Evolutionary conservation across 30 jellyfish, hydroid and myxozoan genomes (phyloP).

Genomic region (Cassiopea andromeda): DNA sequence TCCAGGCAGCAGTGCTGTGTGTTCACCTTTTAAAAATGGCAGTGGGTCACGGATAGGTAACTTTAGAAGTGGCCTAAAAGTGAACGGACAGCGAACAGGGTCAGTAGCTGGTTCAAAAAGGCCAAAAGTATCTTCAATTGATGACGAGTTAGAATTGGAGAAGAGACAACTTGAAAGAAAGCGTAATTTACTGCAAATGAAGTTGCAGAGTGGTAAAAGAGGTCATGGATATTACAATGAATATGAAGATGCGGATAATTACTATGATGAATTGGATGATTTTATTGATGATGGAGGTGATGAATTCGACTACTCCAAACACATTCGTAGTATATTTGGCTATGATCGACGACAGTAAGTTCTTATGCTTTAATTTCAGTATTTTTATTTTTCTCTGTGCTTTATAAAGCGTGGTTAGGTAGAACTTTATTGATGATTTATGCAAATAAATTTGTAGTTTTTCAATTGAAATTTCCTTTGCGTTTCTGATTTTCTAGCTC

Average conservation of each 20-base stretch:
- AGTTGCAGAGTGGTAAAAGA: slow-evolving; percentile 47
- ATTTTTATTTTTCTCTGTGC: neutral
- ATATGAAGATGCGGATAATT: slow-evolving; percentile 72
- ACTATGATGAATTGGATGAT: slow-evolving; percentile 81
- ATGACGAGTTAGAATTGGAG: slow-evolving; percentile 85
- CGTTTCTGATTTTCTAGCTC: no score
- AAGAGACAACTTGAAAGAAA: slow-evolving; percentile 71
- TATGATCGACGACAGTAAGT: slow-evolving; percentile 87
- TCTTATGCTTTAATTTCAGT: neutral
- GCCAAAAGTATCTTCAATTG: slow-evolving; percentile 43
- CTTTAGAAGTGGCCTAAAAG: neutral
- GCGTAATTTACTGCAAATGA: slow-evolving; percentile 67
- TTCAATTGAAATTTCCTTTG: no score
- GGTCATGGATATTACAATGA: slow-evolving; percentile 59
- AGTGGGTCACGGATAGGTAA: neutral
- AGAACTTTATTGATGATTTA: no score
- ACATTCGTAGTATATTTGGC: slow-evolving; percentile 84
- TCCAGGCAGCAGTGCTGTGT: neutral
- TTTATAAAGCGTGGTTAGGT: no score
- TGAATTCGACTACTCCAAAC: slow-evolving; percentile 71
- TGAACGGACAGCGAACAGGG: neutral
- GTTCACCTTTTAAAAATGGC: neutral
- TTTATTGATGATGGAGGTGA: slow-evolving; percentile 89
- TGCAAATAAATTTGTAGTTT: no score
- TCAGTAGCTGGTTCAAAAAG: neutral